Percentiles rank a stretch among this genome's conserved stretches.
phyloP scores from a whole-genome alignment of 2,888 invertebrate genomes.

The Nipponacmea schrenckii region DNA sequence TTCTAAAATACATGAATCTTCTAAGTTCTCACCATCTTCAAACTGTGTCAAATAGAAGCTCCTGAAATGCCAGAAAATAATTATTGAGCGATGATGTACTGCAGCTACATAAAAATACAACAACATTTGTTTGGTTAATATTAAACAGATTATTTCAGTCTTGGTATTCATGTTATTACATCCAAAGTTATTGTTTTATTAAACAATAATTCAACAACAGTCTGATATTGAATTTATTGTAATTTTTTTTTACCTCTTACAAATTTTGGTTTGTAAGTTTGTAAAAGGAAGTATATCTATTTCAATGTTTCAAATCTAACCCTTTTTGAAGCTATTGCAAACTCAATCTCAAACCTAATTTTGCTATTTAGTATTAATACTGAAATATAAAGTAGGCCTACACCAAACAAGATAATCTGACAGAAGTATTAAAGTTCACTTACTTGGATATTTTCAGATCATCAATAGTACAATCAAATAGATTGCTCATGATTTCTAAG shows the following conservation, averaged over 20 bases:
- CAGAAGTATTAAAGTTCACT: background rate
- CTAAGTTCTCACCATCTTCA: slow-evolving; percentile 58
- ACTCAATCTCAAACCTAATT: too few species aligned
- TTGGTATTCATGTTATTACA: background rate
- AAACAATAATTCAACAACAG: too few species aligned
- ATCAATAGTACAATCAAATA: slow-evolving; percentile 66
- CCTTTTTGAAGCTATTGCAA: too few species aligned
- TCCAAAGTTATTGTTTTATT: too few species aligned
- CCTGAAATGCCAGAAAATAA: slow-evolving; percentile 38
- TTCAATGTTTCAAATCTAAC: background rate
- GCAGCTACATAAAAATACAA: too few species aligned
- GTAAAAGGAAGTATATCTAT: too few species aligned
- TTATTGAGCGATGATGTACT: background rate
- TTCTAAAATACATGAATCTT: slow-evolving; percentile 60
- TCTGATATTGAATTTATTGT: too few species aligned
- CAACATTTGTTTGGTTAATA: background rate
- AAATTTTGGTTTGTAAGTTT: too few species aligned
- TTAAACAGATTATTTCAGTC: background rate
- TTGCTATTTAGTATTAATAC: too few species aligned
- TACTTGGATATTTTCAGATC: slow-evolving; percentile 66
- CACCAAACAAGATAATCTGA: too few species aligned
- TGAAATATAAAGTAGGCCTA: too few species aligned
- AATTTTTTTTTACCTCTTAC: too few species aligned
- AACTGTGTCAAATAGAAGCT: slow-evolving; percentile 65
- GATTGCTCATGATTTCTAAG: slow-evolving; percentile 62